Base-by-base conservation (phyloP, 2,113 vertebrate species). In the Pollachius pollachius region DNA sequence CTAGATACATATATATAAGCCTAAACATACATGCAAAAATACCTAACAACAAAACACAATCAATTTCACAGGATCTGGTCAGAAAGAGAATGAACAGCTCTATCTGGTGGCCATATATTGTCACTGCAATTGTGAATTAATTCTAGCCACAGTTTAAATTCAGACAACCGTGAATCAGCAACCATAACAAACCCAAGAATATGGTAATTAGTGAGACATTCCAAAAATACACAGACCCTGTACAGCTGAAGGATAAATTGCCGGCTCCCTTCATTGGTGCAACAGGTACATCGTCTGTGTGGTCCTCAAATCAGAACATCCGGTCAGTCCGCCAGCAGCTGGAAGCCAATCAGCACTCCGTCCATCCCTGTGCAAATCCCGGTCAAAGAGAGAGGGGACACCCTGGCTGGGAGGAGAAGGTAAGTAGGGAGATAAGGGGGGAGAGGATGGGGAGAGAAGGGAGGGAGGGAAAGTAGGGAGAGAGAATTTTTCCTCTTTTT, bases 201-300 rank as follows among this genome's bases (percentile, higher is more conserved):
- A 34, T 34, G 30, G 30, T 34, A 5, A 34, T 34, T 34, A 34
- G 30, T 34, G 6, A 5, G 30, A 34, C 30, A 34, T 34, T 34
- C 30, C 30, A 34, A 34, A 34, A 1, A 25, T 56, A 59, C 16
- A 69, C 7, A 71, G 65, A 9, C 7, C 41, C 41, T 48, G 41
- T 13, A 48, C 8, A 48, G 8, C 41, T 48, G 41, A 13, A 9
- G 41, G 41, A 48, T 12, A 48, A 48, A 13, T 48, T 13, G 12
- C 41, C 41, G 2, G 41, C 41, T 13, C 12, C 41, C 1, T 9
- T 48, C 41, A 48, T 48, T 48, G 41, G 41, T 48, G 21, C 69
- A 65, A 62, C 80, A 94, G 95, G 92, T 96, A 25, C 91, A 87
- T 61, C 93, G 90, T 67, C 77, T 94, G 64, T 96, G 95, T 78